Conservation (phyloP, 2,113 vertebrate genomes). For the Callorhinus ursinus region DNA sequence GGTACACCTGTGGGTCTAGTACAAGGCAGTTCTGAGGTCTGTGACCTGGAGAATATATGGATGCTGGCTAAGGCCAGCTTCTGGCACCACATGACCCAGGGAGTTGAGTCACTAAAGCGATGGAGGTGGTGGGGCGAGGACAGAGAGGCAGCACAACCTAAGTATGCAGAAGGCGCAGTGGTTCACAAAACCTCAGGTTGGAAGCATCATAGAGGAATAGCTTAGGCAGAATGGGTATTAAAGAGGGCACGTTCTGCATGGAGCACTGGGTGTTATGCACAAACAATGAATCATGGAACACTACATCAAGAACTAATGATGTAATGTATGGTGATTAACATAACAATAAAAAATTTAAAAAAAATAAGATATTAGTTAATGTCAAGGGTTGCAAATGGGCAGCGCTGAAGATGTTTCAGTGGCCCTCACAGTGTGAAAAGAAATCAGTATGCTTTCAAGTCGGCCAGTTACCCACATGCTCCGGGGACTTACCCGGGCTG, state of each 20-base stretch:
- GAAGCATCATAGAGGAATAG: neutral
- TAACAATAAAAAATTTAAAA: too few relatives aligned
- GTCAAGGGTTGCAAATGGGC: neutral
- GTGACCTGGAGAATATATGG: rapidly evolving
- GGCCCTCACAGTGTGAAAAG: neutral
- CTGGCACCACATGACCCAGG: neutral
- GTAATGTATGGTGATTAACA: too few relatives aligned
- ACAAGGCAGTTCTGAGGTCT: neutral
- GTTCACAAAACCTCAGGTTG: neutral
- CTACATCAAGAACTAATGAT: too few relatives aligned
- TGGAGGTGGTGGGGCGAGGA: neutral
- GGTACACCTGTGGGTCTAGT: neutral
- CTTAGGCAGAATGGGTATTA: neutral
- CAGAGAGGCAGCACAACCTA: neutral
- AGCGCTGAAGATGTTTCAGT: neutral
- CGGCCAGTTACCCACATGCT: neutral
- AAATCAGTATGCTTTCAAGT: neutral
- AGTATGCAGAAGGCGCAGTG: neutral
- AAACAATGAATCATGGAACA: too few relatives aligned
- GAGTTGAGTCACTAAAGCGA: neutral
- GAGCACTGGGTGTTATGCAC: too few relatives aligned
- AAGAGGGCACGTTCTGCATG: too few relatives aligned
- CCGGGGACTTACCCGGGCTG: neutral
- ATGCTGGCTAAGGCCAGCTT: neutral
- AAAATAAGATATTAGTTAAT: neutral